These are phyloP conservation scores for Centruroides vittatus DNA, from an alignment of 1,140 invertebrate species.

Conservation along the genomic window DNA sequence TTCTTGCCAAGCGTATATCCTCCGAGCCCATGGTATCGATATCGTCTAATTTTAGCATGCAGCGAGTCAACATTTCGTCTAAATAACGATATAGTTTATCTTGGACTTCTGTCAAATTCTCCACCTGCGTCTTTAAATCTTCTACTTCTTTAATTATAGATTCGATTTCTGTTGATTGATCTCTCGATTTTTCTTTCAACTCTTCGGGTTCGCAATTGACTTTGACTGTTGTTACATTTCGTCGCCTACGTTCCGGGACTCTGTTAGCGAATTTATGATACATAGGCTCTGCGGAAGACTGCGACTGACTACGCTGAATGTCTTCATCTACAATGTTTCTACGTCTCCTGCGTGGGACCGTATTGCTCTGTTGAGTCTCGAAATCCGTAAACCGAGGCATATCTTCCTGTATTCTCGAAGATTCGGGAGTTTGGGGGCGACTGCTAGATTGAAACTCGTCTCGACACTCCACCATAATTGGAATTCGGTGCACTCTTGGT, in stretches of 20 bases:
- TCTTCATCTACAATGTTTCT: conserved; percentile 8
- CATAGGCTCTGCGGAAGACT: background rate
- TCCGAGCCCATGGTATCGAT: conserved; percentile 84
- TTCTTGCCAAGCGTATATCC: conserved; percentile 65
- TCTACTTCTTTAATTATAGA: conserved; percentile 63
- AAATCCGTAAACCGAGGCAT: background rate
- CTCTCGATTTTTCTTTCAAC: conserved; percentile 16
- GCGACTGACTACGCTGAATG: conserved; percentile 2
- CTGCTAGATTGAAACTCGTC: conserved; percentile 30
- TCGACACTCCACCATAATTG: conserved; percentile 69
- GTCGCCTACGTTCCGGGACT: conserved; percentile 12
- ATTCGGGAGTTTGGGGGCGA: conserved; percentile 35
- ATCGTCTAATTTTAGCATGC: conserved; percentile 76
- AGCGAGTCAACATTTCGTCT: conserved; percentile 88
- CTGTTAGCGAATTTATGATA: background rate
- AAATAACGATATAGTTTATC: conserved; percentile 77
- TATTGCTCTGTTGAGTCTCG: background rate
- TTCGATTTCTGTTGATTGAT: conserved; percentile 51
- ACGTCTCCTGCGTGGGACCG: background rate
- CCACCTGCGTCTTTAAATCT: conserved; percentile 56
- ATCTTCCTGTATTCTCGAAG: background rate
- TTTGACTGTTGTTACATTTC: conserved; percentile 23
- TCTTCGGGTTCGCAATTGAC: conserved; percentile 2
- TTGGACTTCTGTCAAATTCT: conserved; percentile 46
- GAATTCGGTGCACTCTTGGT: conserved; percentile 55